phyloP scores from a whole-genome alignment of 2,797 vertebrate species.

The Neoniphon sammara region DNA sequence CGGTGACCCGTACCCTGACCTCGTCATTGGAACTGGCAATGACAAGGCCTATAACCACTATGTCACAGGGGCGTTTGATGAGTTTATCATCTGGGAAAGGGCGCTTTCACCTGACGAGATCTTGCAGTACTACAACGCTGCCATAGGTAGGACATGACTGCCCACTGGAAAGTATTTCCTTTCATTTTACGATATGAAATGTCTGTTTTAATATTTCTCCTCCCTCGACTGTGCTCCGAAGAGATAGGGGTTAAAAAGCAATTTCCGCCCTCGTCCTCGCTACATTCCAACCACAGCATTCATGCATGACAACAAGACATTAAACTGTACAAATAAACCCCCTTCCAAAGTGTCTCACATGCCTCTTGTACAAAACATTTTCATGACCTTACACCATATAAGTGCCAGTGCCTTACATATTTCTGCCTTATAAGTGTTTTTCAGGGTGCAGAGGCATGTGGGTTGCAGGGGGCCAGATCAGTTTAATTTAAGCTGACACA shows the following conservation, averaged over 20 bases:
- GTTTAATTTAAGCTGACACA: slow-evolving; percentile 65
- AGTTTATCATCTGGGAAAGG: slow-evolving; percentile 96
- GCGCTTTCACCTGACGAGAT: slow-evolving; percentile 88
- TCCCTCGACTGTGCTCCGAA: slow-evolving; percentile 42
- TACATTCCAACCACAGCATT: slow-evolving; percentile 66
- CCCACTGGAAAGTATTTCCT: slow-evolving; percentile 49
- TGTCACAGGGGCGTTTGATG: slow-evolving; percentile 90
- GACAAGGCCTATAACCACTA: slow-evolving; percentile 73
- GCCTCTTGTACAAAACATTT: slow-evolving; percentile 45
- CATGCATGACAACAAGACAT: slow-evolving; percentile 59
- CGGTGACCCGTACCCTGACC: slow-evolving; percentile 80
- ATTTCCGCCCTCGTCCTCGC: slow-evolving; percentile 64
- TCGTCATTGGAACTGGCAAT: slow-evolving; percentile 84
- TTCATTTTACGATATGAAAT: slow-evolving; percentile 36
- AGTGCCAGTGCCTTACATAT: slow-evolving; percentile 57
- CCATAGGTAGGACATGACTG: slow-evolving; percentile 83
- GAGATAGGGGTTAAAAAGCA: slow-evolving; percentile 65
- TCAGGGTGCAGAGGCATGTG: slow-evolving; percentile 46
- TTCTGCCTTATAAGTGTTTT: slow-evolving; percentile 77
- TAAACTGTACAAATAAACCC: slow-evolving; percentile 52
- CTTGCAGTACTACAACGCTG: slow-evolving; percentile 89
- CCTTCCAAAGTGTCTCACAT: slow-evolving; percentile 15
- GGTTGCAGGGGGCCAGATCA: slow-evolving; percentile 55
- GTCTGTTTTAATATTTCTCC: slow-evolving; percentile 52
- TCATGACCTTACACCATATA: slow-evolving; percentile 44